Evolutionary conservation across 2,888 invertebrate species (phyloP).

Genomic region (Magallana nippona): DNA sequence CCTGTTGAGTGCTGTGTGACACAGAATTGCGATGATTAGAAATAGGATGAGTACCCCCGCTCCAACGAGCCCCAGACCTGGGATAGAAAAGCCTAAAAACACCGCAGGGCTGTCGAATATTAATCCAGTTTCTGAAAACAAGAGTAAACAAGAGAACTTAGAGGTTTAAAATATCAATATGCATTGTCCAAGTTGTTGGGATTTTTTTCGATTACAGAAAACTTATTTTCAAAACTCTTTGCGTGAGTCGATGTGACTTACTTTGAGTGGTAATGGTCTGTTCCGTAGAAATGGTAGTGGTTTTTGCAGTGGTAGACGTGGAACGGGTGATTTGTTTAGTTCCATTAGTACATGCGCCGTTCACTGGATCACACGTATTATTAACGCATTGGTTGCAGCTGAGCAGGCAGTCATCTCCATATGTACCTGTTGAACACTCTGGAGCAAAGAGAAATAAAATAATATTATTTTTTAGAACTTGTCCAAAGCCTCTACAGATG

Average conservation of each 20-base stretch:
- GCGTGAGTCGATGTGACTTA: neutral
- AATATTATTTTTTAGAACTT: too few species aligned
- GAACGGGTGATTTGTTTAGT: neutral
- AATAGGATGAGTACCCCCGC: neutral
- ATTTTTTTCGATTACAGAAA: neutral
- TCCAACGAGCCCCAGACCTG: neutral
- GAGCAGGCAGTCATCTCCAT: neutral
- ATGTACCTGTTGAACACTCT: neutral
- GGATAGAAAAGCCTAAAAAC: neutral
- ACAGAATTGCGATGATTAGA: neutral
- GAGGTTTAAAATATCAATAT: neutral
- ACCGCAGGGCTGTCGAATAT: constrained; percentile 11
- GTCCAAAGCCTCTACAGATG: too few species aligned
- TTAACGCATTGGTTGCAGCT: neutral
- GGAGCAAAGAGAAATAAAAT: neutral
- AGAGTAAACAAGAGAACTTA: neutral
- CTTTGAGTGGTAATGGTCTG: neutral
- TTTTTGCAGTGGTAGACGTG: neutral
- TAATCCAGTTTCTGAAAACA: neutral
- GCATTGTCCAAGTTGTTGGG: neutral
- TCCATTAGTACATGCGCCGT: neutral
- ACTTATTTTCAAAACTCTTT: neutral
- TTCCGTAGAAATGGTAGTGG: neutral
- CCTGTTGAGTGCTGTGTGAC: neutral
- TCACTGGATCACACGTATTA: neutral